Evolutionary conservation across 2,888 invertebrate genomes (phyloP), one percentile per base, ranked within the genome.

Genomic region (Melipona beecheii): DNA sequence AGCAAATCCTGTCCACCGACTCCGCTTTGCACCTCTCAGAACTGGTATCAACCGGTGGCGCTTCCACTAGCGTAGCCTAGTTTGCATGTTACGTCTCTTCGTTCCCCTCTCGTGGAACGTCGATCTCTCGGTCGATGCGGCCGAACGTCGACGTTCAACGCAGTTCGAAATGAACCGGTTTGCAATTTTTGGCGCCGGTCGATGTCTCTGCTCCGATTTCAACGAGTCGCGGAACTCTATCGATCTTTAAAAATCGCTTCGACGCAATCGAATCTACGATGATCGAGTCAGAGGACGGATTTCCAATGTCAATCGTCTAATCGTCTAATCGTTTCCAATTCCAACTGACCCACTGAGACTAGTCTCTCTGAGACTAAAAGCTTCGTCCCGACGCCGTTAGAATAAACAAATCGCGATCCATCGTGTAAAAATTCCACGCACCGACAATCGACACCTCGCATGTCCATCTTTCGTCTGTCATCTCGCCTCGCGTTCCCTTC

Each of bases 141-240:
- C 58, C 56, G 43, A 43, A 43, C 43, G 43, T 43, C 43, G 43
- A 43, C 43, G 68, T 65, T 36, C 79, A 58, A 68, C 75, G 83
- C 79, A 76, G 79, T 82, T 87, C 87, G 87, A 87, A 87, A 83
- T 85, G 85, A 84, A 79, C 73, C 87, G 79, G 81, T 84, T 87
- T 64, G 80, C 77, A 86, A 86, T 87, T 86, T 31, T 86, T 78
- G 84, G 88, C 88, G 86, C 84, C 88, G 81, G 81, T 81, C 84
- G 70, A 62, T 83, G 5, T 13, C 31, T n/a, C 50, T 77, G 85
- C 65, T 85, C 81, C 87, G 84, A 76, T 87, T 85, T 85, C 78
- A 58, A 19, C 36, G 58, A 52, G 54, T 36, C n/a, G 13, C 21
- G 36, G 36, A 21, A 36, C 5, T 9, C 43, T 43, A 9, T 1